Base-by-base conservation (phyloP, 2,113 vertebrate species). In the Sinocyclocheilus maitianheensis region DNA sequence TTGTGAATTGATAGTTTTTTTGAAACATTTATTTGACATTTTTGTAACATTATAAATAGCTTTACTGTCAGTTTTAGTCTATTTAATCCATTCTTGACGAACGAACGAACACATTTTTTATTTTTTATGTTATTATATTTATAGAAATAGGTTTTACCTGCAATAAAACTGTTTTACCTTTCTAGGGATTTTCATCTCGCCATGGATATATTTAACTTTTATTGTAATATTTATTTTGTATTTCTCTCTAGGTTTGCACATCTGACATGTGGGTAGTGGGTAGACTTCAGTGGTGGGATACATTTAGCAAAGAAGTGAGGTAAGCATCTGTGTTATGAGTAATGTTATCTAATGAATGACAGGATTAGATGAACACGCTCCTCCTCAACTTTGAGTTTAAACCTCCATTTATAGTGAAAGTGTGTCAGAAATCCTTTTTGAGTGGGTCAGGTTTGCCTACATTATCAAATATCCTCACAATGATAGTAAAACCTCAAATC, bases 391-490 rank as follows among this genome's bases (percentile, higher is more conserved):
- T 75, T 48, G 3, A 22, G 22, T 48, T 24, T 75, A 46, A 13
- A 13, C 22, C 11, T n/a, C 40, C 22, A 43, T 43, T 13, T 75
- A 12, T 20, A 72, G 40, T 1, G 22, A 75, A 75, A n/a, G 11
- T 46, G 71, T 74, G 71, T 74, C 71, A 74, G 71, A 75, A 75
- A 75, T 75, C 22, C 40, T n/a, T 48, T 75, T 48, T 75, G 40
- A 75, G 48, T 75, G 72, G 72, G 72, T 48, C 12, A 14, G 4
- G 72, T 75, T 48, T 75, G 71, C 72, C 22, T 75, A 75, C 72
- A 3, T 24, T 75, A 5, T 46, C 22, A 48, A 48, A 75, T 24
- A 22, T 24, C 40, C 40, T 24, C 22, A 20, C 67, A 13, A 48
- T 9, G 4, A n/a, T 12, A 24, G 43, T 43, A 48, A 75, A 75